Conservation (phyloP, 2,797 vertebrate species). For the Chaunax sp. region DNA sequence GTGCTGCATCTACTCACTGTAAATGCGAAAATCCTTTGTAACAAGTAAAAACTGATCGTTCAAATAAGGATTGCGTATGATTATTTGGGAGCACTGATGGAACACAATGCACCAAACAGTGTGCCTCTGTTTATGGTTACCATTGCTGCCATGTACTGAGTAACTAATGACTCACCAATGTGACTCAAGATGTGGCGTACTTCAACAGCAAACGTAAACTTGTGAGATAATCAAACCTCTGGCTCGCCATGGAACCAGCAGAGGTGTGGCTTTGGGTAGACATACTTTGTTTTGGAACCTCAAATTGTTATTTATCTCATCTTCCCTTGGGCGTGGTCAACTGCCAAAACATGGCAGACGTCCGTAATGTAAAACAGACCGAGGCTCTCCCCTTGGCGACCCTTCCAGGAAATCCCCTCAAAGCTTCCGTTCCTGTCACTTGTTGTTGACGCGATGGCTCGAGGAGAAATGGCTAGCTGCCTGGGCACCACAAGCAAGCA, state of each 20-base stretch:
- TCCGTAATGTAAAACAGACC: slow-evolving; percentile 62
- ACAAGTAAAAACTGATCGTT: slow-evolving; percentile 44
- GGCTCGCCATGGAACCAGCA: slow-evolving; percentile 48
- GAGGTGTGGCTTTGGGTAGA: slow-evolving; percentile 54
- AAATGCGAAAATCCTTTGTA: neutral
- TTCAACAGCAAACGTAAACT: slow-evolving; percentile 65
- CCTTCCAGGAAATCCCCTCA: slow-evolving; percentile 56
- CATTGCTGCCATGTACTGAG: slow-evolving; percentile 54
- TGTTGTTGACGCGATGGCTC: slow-evolving; percentile 49
- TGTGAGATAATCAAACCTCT: slow-evolving; percentile 63
- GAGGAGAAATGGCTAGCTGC: slow-evolving; percentile 52
- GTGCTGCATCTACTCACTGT: neutral
- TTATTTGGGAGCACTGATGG: slow-evolving; percentile 49
- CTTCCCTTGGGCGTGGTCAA: slow-evolving; percentile 44
- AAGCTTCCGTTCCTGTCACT: slow-evolving; percentile 62
- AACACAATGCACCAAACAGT: slow-evolving; percentile 29
- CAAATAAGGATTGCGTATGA: slow-evolving; percentile 38
- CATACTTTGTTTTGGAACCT: slow-evolving; percentile 58
- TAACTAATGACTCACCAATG: slow-evolving; percentile 68
- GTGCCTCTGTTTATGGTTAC: slow-evolving; percentile 73
- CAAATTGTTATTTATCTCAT: slow-evolving; percentile 54
- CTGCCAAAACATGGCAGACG: slow-evolving; percentile 48
- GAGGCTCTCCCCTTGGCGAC: slow-evolving; percentile 22
- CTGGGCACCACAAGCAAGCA: slow-evolving; percentile 49
- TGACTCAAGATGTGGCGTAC: slow-evolving; percentile 46